These are phyloP conservation scores for Circaetus gallicus DNA, from an alignment of 2,113 vertebrate genomes.

Conservation along the genomic window DNA sequence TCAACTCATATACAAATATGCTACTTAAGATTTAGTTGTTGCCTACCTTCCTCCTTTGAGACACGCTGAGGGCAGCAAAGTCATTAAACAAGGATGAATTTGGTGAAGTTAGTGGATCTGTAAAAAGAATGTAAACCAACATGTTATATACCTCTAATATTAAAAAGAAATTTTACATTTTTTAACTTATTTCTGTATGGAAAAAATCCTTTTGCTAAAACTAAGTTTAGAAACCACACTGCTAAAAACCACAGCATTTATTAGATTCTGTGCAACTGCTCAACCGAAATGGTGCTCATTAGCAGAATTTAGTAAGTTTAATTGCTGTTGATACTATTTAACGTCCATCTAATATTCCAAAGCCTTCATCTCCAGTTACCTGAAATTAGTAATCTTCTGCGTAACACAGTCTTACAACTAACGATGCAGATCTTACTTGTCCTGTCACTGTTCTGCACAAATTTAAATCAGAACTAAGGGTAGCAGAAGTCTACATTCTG, in stretches of 20 bases:
- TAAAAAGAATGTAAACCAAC: constrained; percentile 15
- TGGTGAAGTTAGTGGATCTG: constrained; percentile 92
- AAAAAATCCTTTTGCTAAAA: neutral
- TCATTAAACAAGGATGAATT: constrained; percentile 95
- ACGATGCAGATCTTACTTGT: neutral
- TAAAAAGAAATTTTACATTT: neutral
- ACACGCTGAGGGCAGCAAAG: constrained; percentile 94
- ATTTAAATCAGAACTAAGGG: neutral
- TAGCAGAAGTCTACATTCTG: neutral
- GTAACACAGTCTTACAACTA: neutral
- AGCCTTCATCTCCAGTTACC: neutral
- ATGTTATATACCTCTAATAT: neutral
- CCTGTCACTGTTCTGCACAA: neutral
- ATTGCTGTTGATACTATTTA: neutral
- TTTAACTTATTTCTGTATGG: neutral
- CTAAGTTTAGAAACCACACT: neutral
- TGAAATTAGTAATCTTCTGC: neutral
- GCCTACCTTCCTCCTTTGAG: constrained; percentile 97
- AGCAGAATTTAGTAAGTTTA: neutral
- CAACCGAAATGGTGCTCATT: neutral
- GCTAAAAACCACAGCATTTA: neutral
- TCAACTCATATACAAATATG: neutral
- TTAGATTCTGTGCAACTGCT: neutral
- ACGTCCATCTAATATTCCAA: neutral
- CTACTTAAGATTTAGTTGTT: neutral